A percentile compares a stretch with the other conserved stretches of the same genome.
Evolutionary conservation across 1,140 invertebrate species (phyloP).

Genomic region (Elysia chlorotica): DNA sequence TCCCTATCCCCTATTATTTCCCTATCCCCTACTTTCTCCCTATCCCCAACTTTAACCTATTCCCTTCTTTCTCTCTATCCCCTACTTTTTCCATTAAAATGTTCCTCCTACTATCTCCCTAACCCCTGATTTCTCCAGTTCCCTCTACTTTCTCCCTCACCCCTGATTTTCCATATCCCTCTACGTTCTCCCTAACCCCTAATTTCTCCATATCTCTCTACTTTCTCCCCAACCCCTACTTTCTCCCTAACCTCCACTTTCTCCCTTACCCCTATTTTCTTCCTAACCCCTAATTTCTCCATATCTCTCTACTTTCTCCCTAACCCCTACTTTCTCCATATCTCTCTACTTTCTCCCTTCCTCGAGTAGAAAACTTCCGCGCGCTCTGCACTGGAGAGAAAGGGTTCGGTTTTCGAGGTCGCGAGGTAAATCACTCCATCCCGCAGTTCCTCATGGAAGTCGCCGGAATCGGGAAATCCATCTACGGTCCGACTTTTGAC

Average conservation of each 20-base stretch:
- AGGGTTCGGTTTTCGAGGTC: no score
- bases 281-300: not conserved
- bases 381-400: no score
- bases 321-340: not conserved
- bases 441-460: no score
- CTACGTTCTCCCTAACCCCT: not conserved
- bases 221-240: not conserved
- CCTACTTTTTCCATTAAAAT: not conserved
- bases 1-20: not conserved
- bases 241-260: not conserved
- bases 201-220: no score
- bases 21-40: not conserved
- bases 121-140: not conserved
- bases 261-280: not conserved
- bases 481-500: no score
- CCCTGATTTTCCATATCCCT: not conserved
- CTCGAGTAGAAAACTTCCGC: no score
- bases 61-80: not conserved
- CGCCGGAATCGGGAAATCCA: no score
- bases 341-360: not conserved
- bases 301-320: not conserved
- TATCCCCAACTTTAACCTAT: not conserved
- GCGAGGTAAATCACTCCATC: no score
- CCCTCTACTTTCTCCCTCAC: not conserved
- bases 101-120: not conserved